Evolutionary conservation across 1,140 invertebrate genomes (phyloP).

Genomic region (Gyrodactylus salaris): DNA sequence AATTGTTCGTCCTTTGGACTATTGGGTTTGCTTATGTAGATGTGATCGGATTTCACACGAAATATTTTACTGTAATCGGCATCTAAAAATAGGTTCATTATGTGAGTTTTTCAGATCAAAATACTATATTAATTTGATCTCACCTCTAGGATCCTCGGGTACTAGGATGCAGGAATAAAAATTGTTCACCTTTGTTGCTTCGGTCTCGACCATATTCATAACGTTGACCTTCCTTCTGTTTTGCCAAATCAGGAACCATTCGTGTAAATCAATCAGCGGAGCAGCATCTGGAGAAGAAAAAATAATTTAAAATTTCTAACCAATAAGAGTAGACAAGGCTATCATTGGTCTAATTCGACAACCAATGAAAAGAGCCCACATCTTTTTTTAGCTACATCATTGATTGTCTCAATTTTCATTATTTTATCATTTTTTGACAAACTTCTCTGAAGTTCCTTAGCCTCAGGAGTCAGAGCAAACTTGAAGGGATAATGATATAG

Average conservation of each 20-base stretch:
- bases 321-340: neutral
- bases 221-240: neutral
- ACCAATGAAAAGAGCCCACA: neutral
- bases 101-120: neutral
- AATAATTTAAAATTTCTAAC: neutral
- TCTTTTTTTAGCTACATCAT: neutral
- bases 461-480: neutral
- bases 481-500: constrained; percentile 4
- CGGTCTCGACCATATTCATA: neutral
- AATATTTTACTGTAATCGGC: neutral
- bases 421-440: constrained; percentile 21
- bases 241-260: neutral
- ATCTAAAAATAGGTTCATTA: neutral
- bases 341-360: neutral
- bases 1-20: neutral
- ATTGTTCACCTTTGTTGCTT: neutral
- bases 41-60: neutral
- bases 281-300: neutral
- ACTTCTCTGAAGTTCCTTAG: constrained; percentile 33
- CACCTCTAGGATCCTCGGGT: neutral
- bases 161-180: constrained; percentile 2
- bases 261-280: neutral
- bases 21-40: constrained; percentile 3
- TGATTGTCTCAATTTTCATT: neutral
- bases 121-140: neutral